These are phyloP conservation scores for Ostrea edulis DNA, from an alignment of 1,140 invertebrate genomes.

Conservation along the genomic window DNA sequence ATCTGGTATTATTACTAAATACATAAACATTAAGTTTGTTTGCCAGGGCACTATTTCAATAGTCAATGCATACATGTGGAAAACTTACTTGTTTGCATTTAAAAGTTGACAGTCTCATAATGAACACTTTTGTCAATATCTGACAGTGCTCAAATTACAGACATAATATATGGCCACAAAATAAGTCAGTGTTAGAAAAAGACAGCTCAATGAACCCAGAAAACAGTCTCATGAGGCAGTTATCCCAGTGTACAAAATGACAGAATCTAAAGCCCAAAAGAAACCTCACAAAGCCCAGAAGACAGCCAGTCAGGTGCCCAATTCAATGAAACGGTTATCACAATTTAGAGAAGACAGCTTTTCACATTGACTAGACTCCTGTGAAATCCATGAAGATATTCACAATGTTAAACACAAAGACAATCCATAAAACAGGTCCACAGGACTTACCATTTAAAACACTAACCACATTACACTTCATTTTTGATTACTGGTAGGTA, in stretches of 20 bases:
- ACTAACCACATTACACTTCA: background rate
- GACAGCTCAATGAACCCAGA: too few relatives aligned
- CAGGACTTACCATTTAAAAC: background rate
- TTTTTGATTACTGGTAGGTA: background rate
- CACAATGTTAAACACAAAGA: background rate
- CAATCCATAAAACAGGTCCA: background rate
- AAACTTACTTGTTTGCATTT: constrained; percentile 26
- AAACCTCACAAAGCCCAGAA: too few relatives aligned
- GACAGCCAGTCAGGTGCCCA: too few relatives aligned
- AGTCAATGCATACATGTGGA: background rate
- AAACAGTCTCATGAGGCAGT: too few relatives aligned
- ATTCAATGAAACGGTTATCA: background rate
- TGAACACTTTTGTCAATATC: constrained; percentile 34
- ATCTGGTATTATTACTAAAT: background rate
- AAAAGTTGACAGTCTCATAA: constrained; percentile 11
- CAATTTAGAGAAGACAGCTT: background rate
- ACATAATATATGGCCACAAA: background rate
- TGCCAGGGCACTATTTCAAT: background rate
- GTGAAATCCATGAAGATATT: too few relatives aligned
- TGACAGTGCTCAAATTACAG: constrained; percentile 1
- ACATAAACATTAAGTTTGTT: background rate
- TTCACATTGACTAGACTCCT: background rate
- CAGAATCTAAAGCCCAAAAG: too few relatives aligned
- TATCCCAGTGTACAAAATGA: too few relatives aligned
- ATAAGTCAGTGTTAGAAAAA: background rate